These are phyloP conservation scores for Ochropleura leucogaster DNA, from an alignment of 2,888 invertebrate genomes.

Conservation along the genomic window DNA sequence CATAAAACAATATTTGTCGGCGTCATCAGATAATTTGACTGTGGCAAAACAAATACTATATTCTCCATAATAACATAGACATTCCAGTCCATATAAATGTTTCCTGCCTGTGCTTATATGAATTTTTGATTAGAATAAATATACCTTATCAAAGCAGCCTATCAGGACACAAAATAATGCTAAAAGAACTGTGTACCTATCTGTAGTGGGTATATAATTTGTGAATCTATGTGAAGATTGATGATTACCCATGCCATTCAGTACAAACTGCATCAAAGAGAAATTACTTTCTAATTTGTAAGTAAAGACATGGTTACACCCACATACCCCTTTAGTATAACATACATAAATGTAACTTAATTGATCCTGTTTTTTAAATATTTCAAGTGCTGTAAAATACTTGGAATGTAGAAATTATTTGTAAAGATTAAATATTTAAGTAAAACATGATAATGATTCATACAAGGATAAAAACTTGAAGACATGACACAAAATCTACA, in stretches of 20 bases:
- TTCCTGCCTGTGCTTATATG: neutral
- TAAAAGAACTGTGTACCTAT: neutral
- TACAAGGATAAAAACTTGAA: neutral
- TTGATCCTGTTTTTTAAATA: neutral
- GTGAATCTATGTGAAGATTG: constrained; percentile 18
- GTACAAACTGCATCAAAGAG: constrained; percentile 32
- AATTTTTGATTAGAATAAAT: neutral
- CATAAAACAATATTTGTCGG: constrained; percentile 14
- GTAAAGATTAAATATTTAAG: neutral
- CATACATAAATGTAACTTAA: too few species aligned
- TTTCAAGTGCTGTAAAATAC: neutral
- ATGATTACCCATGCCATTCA: constrained; percentile 12
- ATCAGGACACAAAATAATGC: neutral
- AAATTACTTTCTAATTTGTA: constrained; percentile 56
- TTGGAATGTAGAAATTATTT: constrained; percentile 5
- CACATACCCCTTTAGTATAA: neutral
- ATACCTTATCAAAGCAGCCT: neutral
- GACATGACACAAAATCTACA: neutral
- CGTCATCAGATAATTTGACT: constrained; percentile 27
- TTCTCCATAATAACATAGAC: neutral
- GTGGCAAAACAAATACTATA: constrained; percentile 6
- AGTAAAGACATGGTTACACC: constrained; percentile 15
- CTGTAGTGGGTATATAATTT: neutral
- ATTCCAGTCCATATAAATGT: neutral
- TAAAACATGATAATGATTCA: constrained; percentile 18